Conservation (phyloP, 2,888 invertebrate genomes). For the Heliconius sara region DNA sequence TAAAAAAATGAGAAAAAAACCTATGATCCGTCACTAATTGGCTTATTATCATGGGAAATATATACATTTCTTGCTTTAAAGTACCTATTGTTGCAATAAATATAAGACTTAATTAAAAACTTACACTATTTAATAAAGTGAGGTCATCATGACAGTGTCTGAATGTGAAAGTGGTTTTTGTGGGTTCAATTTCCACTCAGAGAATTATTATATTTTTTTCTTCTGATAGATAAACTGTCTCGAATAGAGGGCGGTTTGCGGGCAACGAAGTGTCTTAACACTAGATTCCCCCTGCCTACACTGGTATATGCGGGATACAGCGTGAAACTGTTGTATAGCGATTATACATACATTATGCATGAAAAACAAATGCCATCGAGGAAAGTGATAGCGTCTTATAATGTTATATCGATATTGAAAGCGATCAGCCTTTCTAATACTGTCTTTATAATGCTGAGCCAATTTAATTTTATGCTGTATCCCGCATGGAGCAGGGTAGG, state of each 20-base stretch:
- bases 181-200: no score
- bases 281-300: neutral
- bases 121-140: no score
- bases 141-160: no score
- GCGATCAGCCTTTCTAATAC: neutral
- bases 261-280: neutral
- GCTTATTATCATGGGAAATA: neutral
- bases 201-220: no score
- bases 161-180: no score
- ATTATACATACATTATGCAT: neutral
- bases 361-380: neutral
- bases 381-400: conserved; percentile 3
- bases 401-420: neutral
- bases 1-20: neutral
- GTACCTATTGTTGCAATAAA: neutral
- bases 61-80: neutral
- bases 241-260: neutral
- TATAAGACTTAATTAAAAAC: neutral
- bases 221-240: neutral
- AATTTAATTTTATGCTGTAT: neutral
- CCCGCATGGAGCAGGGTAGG: neutral
- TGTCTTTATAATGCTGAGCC: neutral
- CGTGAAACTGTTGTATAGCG: neutral
- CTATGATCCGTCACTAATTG: neutral
- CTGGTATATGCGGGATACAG: neutral